Conservation (phyloP, 2,797 vertebrate genomes). For the Muscicapa comitata region DNA sequence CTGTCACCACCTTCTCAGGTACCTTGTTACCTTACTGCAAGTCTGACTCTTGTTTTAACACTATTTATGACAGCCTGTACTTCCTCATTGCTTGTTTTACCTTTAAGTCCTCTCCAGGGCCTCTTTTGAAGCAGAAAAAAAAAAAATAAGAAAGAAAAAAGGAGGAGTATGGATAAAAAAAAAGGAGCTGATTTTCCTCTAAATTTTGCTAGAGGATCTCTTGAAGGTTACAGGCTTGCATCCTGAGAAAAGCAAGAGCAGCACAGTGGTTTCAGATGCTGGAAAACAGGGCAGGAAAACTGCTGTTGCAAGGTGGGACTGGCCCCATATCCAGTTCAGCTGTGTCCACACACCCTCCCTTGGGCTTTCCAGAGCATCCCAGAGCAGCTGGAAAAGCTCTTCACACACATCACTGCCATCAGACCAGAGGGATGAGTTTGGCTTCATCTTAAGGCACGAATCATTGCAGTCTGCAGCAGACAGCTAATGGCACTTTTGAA, state of each 20-base stretch:
- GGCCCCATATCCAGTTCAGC: neutral
- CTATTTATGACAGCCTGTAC: neutral
- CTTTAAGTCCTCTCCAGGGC: neutral
- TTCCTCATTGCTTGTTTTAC: neutral
- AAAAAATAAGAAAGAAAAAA: no score
- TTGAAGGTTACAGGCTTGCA: neutral
- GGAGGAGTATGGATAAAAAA: neutral
- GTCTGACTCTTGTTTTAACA: neutral
- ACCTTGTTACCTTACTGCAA: neutral
- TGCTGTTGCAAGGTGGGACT: rapidly evolving
- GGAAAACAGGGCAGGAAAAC: neutral
- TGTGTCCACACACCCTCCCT: rapidly evolving
- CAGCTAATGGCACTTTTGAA: neutral
- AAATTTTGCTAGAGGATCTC: neutral
- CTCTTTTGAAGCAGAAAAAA: neutral
- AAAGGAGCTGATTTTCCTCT: neutral
- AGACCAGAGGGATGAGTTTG: neutral
- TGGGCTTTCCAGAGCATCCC: neutral
- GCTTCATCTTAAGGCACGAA: neutral
- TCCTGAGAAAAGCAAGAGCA: neutral
- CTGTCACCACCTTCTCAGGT: neutral
- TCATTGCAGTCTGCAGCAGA: neutral
- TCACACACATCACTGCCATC: neutral
- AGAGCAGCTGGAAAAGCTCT: neutral
- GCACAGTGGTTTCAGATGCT: neutral